Percentiles rank a stretch among this genome's conserved stretches.
Conservation (phyloP, 2,113 vertebrate species). For the Notarius quadriscutis region DNA sequence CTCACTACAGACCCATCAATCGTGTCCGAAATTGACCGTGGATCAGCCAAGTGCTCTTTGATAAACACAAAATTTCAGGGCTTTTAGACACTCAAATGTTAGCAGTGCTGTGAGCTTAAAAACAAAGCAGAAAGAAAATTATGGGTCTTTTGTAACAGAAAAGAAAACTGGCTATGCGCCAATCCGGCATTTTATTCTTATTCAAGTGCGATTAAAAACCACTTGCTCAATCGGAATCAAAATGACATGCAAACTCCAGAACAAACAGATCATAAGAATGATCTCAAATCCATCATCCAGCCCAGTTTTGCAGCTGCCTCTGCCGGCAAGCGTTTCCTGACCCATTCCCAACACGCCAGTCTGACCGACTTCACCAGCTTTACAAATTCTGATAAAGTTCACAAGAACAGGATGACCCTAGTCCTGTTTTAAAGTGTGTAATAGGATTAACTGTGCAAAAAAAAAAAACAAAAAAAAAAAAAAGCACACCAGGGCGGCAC, state of each 20-base stretch:
- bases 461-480: too few relatives aligned
- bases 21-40: not conserved
- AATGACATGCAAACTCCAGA: not conserved
- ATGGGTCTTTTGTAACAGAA: not conserved
- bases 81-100: not conserved
- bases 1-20: not conserved
- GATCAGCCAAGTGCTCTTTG: not conserved
- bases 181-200: not conserved
- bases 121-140: not conserved
- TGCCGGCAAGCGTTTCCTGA: not conserved
- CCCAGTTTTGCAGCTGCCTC: not conserved
- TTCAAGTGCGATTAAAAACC: not conserved
- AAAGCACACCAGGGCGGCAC: too few relatives aligned
- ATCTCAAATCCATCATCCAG: not conserved
- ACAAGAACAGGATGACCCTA: not conserved
- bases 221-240: too few relatives aligned
- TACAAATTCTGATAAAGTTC: not conserved
- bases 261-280: not conserved
- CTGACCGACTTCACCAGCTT: not conserved
- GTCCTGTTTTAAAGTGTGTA: not conserved
- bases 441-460: not conserved
- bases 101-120: not conserved
- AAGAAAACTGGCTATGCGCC: not conserved
- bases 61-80: not conserved
- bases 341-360: not conserved